Percentiles rank a stretch among this genome's conserved stretches.
These are phyloP conservation scores for Phalacrocorax pelagicus DNA, from an alignment of 2,113 vertebrate genomes.

Conservation along the genomic window DNA sequence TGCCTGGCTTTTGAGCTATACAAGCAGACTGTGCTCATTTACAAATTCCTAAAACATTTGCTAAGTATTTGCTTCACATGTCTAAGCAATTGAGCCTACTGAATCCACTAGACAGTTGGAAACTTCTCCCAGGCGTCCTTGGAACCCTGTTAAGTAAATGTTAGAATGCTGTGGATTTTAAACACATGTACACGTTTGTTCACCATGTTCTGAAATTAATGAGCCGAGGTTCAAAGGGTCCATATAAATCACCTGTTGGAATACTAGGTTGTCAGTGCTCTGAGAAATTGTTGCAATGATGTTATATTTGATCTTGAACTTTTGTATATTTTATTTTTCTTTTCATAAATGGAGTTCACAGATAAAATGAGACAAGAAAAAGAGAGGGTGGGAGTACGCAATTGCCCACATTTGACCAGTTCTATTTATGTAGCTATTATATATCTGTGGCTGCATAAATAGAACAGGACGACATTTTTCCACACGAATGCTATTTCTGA, in stretches of 20 bases:
- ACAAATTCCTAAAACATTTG: background rate
- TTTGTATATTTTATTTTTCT: background rate
- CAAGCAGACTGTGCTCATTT: background rate
- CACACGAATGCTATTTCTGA: background rate
- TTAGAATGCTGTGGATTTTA: background rate
- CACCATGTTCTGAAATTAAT: background rate
- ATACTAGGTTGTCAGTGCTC: background rate
- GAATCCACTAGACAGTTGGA: background rate
- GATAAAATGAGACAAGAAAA: background rate
- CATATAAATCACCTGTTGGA: background rate
- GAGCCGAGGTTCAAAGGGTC: background rate
- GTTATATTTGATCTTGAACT: background rate
- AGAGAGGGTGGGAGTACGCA: background rate
- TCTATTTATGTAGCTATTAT: background rate
- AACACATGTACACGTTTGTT: background rate
- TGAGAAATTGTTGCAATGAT: background rate
- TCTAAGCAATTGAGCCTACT: background rate
- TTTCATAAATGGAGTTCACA: background rate
- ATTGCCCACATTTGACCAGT: background rate
- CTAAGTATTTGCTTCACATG: background rate
- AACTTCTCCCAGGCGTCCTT: background rate
- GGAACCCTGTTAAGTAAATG: background rate
- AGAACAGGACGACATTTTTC: background rate
- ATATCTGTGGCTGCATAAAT: background rate
- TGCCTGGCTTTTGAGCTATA: background rate